Evolutionary conservation across 2,797 vertebrate genomes (phyloP).

Genomic region (Phoxinus dragarum): DNA sequence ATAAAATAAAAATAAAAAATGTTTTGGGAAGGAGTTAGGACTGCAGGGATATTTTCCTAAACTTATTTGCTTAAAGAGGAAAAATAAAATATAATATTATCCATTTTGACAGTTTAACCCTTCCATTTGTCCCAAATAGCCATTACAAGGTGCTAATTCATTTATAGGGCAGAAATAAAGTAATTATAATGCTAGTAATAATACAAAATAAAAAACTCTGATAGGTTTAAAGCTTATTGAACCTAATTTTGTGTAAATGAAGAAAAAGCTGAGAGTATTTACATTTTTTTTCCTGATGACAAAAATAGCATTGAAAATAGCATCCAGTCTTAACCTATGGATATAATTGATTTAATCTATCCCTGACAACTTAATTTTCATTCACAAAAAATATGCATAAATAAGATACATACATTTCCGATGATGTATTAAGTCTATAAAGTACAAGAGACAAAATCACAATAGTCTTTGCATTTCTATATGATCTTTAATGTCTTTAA

Average conservation of each 20-base stretch:
- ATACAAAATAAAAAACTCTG: neutral
- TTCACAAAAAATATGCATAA: neutral
- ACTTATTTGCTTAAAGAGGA: neutral
- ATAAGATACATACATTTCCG: neutral
- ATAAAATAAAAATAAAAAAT: neutral
- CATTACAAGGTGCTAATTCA: neutral
- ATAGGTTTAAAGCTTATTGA: neutral
- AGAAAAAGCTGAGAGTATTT: neutral
- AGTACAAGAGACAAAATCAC: conserved; percentile 1
- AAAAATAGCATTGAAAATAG: neutral
- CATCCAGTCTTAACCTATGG: too few species aligned
- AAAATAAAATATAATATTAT: neutral
- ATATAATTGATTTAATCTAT: neutral
- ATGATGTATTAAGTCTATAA: neutral
- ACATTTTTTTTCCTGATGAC: too few species aligned
- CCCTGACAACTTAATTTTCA: neutral
- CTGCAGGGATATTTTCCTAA: neutral
- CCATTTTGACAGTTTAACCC: neutral
- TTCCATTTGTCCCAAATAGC: neutral
- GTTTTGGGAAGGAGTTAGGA: neutral
- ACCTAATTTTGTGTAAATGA: neutral
- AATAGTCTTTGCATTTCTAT: conserved; percentile 52
- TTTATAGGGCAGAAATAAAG: neutral
- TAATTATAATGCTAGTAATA: neutral
- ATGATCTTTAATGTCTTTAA: conserved; percentile 67